These are phyloP conservation scores for Odobenus rosmarus DNA, from an alignment of 2,113 vertebrate species.

Conservation along the genomic window DNA sequence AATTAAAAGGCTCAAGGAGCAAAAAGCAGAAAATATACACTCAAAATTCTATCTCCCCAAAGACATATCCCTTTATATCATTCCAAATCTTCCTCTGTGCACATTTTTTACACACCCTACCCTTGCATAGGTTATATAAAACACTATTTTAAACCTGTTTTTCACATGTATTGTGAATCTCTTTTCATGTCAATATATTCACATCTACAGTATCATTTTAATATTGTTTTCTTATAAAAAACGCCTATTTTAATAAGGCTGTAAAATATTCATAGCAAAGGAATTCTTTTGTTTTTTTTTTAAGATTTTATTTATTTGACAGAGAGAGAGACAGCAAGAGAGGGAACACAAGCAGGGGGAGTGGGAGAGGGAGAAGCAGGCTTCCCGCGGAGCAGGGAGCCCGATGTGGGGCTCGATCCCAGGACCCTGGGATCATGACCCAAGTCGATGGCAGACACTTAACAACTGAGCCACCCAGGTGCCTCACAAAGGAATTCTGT, in stretches of 20 bases:
- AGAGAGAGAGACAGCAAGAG: too few species aligned
- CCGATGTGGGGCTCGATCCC: too few species aligned
- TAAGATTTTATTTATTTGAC: too few species aligned
- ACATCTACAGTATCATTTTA: background rate
- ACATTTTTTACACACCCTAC: background rate
- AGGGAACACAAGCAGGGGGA: too few species aligned
- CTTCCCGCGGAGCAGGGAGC: too few species aligned
- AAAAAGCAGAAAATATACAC: conserved; percentile 27
- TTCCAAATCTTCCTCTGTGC: background rate
- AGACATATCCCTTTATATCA: background rate
- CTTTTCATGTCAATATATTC: conserved; percentile 28
- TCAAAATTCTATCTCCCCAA: background rate
- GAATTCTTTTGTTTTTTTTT: background rate
- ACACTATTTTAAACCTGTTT: conserved; percentile 3
- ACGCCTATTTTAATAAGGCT: background rate
- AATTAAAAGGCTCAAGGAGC: background rate
- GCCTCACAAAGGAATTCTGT: background rate
- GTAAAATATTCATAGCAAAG: conserved; percentile 12
- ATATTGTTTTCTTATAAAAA: conserved; percentile 22
- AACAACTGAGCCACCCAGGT: too few species aligned
- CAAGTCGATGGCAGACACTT: too few species aligned
- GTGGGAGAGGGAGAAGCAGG: too few species aligned
- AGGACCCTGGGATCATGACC: too few species aligned
- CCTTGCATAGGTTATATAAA: background rate
- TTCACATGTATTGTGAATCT: background rate